Evolutionary conservation across 2,797 vertebrate species (phyloP).

Genomic region (Periophthalmus magnuspinnatus): DNA sequence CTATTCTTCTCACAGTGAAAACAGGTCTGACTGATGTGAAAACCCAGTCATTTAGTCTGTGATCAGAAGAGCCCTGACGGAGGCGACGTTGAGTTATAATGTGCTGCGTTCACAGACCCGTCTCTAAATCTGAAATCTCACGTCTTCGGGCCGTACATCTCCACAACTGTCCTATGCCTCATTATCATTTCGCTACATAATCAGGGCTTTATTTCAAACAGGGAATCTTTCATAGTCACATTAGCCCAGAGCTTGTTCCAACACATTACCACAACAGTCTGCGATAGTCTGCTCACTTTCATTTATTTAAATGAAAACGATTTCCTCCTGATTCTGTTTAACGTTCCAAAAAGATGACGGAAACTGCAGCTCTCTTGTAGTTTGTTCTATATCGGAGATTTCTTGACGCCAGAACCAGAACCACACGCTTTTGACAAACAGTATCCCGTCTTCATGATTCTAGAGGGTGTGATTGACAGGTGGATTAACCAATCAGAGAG

Average conservation of each 20-base stretch:
- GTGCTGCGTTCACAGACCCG: conserved; percentile 53
- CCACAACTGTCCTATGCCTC: conserved; percentile 34
- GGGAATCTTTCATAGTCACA: conserved; percentile 14
- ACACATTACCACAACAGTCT: background rate
- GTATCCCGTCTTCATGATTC: no score
- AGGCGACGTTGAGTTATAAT: conserved; percentile 60
- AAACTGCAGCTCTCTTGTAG: background rate
- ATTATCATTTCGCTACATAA: conserved; percentile 35
- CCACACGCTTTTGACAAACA: no score
- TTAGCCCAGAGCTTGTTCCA: conserved; percentile 15
- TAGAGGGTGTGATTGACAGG: no score
- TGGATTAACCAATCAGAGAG: no score
- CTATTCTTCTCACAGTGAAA: conserved; percentile 39
- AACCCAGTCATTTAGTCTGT: no score
- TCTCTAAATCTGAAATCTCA: conserved; percentile 59
- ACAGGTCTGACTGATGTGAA: conserved; percentile 30
- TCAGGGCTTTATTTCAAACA: conserved; percentile 47
- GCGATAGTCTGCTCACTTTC: background rate
- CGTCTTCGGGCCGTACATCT: conserved; percentile 44
- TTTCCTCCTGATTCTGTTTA: background rate
- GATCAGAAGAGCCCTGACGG: conserved; percentile 49
- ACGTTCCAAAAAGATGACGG: fast-evolving
- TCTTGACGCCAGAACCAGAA: no score
- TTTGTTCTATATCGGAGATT: no score
- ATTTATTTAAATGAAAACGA: background rate